Conservation (phyloP, 2,888 invertebrate species). For the Phragmatobia fuliginosa region DNA sequence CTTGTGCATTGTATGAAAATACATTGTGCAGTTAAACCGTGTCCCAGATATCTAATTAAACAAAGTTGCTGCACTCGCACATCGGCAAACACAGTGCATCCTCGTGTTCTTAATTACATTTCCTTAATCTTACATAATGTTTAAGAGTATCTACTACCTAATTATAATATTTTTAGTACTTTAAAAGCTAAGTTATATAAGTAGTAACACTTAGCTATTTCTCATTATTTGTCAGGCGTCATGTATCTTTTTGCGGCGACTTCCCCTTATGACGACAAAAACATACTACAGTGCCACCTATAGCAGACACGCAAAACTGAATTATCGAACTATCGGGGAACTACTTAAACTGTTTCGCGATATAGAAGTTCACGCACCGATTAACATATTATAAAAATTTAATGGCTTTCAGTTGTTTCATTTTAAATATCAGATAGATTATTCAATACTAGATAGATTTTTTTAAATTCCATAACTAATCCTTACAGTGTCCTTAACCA, state of each 20-base stretch:
- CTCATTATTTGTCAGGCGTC: neutral
- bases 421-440: neutral
- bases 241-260: no score
- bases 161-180: neutral
- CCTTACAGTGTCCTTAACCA: neutral
- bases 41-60: slow-evolving; percentile 1
- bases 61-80: neutral
- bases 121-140: slow-evolving; percentile 18
- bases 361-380: no score
- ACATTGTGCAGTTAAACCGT: neutral
- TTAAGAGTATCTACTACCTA: slow-evolving; percentile 1
- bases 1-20: neutral
- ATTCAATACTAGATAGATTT: neutral
- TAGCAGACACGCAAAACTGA: no score
- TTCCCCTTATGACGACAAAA: no score
- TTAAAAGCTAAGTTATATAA: neutral
- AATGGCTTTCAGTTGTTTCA: neutral
- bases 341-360: no score
- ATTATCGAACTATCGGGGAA: no score
- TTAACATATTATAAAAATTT: no score
- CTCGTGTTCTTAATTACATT: slow-evolving; percentile 9
- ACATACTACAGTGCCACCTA: no score
- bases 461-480: neutral
- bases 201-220: neutral
- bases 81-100: neutral